phyloP scores from a whole-genome alignment of 2,113 vertebrate species.

The Rhagologus leucostigma region DNA sequence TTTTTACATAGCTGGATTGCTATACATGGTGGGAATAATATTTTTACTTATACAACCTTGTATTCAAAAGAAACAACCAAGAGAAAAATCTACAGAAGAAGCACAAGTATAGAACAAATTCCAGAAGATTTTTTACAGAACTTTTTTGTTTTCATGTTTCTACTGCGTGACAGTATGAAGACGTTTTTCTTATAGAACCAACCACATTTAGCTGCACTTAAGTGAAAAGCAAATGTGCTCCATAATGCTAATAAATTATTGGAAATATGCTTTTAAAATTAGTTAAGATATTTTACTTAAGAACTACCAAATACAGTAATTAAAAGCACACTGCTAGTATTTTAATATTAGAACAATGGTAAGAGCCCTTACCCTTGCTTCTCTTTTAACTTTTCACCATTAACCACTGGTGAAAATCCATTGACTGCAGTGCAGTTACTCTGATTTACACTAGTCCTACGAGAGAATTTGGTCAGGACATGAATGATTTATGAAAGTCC shows the following conservation, averaged over 20 bases:
- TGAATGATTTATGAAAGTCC: neutral
- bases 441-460: neutral
- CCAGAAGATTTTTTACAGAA: neutral
- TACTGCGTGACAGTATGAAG: neutral
- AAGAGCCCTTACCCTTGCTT: neutral
- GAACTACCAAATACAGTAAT: neutral
- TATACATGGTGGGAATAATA: slow-evolving; percentile 78
- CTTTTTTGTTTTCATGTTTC: neutral
- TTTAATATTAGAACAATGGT: neutral
- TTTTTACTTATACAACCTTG: slow-evolving; percentile 76
- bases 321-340: neutral
- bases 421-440: slow-evolving; percentile 42
- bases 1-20: slow-evolving; percentile 79
- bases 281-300: neutral
- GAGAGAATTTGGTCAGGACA: neutral
- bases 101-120: slow-evolving; percentile 36
- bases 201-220: neutral
- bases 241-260: neutral
- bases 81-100: slow-evolving; percentile 55
- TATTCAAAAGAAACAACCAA: slow-evolving; percentile 63
- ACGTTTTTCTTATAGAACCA: neutral
- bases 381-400: neutral
- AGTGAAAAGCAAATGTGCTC: neutral
- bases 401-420: neutral
- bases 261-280: neutral